These are phyloP conservation scores for Salarias fasciatus DNA, from an alignment of 2,797 vertebrate species.

Conservation along the genomic window DNA sequence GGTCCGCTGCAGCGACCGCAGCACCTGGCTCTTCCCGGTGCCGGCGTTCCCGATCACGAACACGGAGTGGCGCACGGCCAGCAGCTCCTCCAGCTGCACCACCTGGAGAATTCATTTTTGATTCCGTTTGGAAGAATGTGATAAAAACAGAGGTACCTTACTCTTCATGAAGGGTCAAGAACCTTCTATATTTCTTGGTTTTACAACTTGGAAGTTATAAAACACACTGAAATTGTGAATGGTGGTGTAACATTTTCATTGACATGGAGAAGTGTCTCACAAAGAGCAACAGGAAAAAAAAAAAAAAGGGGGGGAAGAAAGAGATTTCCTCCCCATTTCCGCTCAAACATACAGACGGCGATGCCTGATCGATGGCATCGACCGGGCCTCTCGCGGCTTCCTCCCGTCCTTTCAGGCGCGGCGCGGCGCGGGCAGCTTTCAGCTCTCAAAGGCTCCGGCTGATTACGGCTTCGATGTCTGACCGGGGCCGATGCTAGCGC, in stretches of 20 bases:
- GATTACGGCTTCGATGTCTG: conserved; percentile 71
- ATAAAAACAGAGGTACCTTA: no score
- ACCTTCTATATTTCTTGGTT: background rate
- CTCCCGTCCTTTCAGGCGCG: conserved; percentile 57
- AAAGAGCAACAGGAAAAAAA: conserved; percentile 8
- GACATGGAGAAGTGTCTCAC: conserved; percentile 11
- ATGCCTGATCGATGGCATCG: conserved; percentile 75
- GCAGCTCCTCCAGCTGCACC: conserved; percentile 93
- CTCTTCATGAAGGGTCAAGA: no score
- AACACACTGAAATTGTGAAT: background rate
- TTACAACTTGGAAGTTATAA: background rate
- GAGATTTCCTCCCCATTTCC: conserved; percentile 39
- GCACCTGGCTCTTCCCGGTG: conserved; percentile 94
- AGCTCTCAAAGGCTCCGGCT: conserved; percentile 61
- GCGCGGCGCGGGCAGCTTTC: conserved; percentile 43
- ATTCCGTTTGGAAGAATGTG: no score
- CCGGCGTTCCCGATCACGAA: conserved; percentile 93
- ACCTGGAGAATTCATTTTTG: conserved; percentile 78
- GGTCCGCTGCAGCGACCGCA: conserved; percentile 90
- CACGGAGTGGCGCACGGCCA: conserved; percentile 93
- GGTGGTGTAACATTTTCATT: conserved; percentile 1
- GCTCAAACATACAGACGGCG: conserved; percentile 57
- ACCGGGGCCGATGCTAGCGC: conserved; percentile 48
- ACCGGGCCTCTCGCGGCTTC: conserved; percentile 56
- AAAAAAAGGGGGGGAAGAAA: background rate